Evolutionary conservation across 2,888 invertebrate species (phyloP).

Genomic region (Teinopalpus imperialis): DNA sequence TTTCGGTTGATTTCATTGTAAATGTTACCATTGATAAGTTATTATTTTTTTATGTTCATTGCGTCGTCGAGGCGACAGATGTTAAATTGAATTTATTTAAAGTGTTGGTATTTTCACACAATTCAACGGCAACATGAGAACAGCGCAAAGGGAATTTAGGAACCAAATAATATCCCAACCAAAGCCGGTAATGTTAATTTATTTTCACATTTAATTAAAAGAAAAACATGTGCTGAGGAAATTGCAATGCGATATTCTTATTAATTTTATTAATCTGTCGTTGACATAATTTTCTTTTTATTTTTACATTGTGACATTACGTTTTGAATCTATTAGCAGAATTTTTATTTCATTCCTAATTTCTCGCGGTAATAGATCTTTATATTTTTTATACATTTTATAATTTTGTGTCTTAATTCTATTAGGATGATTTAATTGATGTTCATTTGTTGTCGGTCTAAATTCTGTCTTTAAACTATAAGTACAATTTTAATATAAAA

Average conservation of each 20-base stretch:
- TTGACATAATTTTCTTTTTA: slow-evolving; percentile 30
- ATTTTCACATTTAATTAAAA: slow-evolving; percentile 29
- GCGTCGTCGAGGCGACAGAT: slow-evolving; percentile 15
- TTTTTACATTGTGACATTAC: slow-evolving; percentile 33
- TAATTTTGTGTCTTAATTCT: slow-evolving; percentile 49
- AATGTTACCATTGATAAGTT: slow-evolving; percentile 80
- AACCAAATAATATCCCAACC: slow-evolving; percentile 49
- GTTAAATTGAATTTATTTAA: slow-evolving; percentile 30
- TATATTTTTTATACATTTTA: slow-evolving; percentile 79
- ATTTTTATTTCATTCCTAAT: slow-evolving; percentile 67
- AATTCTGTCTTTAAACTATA: slow-evolving; percentile 65
- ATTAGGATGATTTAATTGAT: slow-evolving; percentile 53
- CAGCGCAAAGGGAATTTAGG: slow-evolving; percentile 32
- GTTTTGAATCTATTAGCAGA: slow-evolving; percentile 45
- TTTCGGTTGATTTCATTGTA: slow-evolving; percentile 69
- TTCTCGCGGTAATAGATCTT: slow-evolving; percentile 74
- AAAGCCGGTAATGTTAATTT: slow-evolving; percentile 47
- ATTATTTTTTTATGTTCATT: slow-evolving; percentile 55
- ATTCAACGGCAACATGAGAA: slow-evolving; percentile 22
- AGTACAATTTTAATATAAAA: slow-evolving; percentile 72
- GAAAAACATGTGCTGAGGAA: slow-evolving; percentile 29
- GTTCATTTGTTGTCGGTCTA: slow-evolving; percentile 66
- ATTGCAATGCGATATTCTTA: slow-evolving; percentile 37
- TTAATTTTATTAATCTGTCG: slow-evolving; percentile 25
- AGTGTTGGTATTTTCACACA: slow-evolving; percentile 20